phyloP scores from a whole-genome alignment of 2,113 vertebrate species.

The human region GRCh38 chr4:7563501-7564000 shows the following conservation, averaged over 20 bases:
- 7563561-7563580: background rate
- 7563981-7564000: background rate
- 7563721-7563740: accelerated
- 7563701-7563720: accelerated
- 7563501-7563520: background rate
- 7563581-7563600: too few relatives aligned
- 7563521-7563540: background rate
- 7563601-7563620: background rate
- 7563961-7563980: constrained; percentile 4
- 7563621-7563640: accelerated
- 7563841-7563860: background rate
- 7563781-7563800: accelerated
- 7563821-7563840: background rate
- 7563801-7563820: background rate
- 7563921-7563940: background rate
- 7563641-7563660: accelerated
- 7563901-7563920: background rate
- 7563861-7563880: background rate
- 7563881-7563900: background rate
- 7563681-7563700: background rate
- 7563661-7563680: background rate
- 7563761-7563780: background rate
- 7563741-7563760: background rate
- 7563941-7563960: constrained; percentile 5
- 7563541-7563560: accelerated